Evolutionary conservation across 2,888 invertebrate genomes (phyloP).

Genomic region (Diogma glabrata): DNA sequence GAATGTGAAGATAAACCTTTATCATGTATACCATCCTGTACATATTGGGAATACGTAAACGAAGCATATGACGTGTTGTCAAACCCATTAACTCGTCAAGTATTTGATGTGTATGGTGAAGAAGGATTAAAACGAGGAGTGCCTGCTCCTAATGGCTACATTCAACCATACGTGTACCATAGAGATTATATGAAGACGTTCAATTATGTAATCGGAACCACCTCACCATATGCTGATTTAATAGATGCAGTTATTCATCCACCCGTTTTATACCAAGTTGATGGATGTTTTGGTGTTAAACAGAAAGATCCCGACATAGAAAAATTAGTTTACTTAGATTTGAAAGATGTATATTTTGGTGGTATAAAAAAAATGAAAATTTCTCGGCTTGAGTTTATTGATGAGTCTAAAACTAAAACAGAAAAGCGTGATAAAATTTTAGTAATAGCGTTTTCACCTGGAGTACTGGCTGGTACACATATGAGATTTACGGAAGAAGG

Average conservation of each 20-base stretch:
- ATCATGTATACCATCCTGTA: slow-evolving; percentile 22
- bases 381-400: slow-evolving; percentile 54
- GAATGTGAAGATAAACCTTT: slow-evolving; percentile 20
- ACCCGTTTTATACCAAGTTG: slow-evolving; percentile 46
- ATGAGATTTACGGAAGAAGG: slow-evolving; percentile 67
- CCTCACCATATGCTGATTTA: slow-evolving; percentile 70
- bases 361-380: slow-evolving; percentile 77
- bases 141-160: slow-evolving; percentile 53
- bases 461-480: slow-evolving; percentile 59
- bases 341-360: slow-evolving; percentile 57
- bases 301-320: slow-evolving; percentile 48
- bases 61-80: slow-evolving; percentile 73
- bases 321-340: slow-evolving; percentile 44
- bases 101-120: slow-evolving; percentile 85
- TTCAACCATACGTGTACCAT: slow-evolving; percentile 68
- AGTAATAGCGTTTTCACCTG: slow-evolving; percentile 61
- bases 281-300: slow-evolving; percentile 50
- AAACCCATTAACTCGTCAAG: slow-evolving; percentile 52
- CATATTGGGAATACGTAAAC: slow-evolving; percentile 39
- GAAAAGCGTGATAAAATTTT: slow-evolving; percentile 60
- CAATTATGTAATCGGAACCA: slow-evolving; percentile 68
- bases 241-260: slow-evolving; percentile 53
- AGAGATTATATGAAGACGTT: slow-evolving; percentile 59
- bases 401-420: slow-evolving; percentile 47
- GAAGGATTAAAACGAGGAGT: slow-evolving; percentile 74